Conservation (phyloP, 2,113 vertebrate species). For the Eretmodus cyanostictus region DNA sequence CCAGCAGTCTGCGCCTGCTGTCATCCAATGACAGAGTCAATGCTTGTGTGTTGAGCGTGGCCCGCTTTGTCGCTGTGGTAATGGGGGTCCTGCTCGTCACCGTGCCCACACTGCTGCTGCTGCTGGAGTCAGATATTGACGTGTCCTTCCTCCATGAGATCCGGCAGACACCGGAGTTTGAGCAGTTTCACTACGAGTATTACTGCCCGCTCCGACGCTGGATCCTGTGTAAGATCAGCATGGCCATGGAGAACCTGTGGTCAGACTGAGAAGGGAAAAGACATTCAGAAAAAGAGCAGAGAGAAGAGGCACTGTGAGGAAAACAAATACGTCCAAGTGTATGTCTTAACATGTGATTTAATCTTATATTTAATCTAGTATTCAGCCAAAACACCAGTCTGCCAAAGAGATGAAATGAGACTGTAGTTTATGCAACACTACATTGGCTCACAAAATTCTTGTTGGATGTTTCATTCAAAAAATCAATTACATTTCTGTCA, state of each 20-base stretch:
- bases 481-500: background rate
- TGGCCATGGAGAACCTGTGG: constrained; percentile 79
- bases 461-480: background rate
- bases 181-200: constrained; percentile 97
- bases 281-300: background rate
- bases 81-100: constrained; percentile 72
- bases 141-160: constrained; percentile 97
- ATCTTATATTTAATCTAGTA: constrained; percentile 4
- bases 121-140: constrained; percentile 94
- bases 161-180: constrained; percentile 94
- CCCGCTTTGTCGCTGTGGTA: constrained; percentile 82
- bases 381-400: background rate
- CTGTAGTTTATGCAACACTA: background rate
- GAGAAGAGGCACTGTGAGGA: background rate
- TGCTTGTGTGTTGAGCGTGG: constrained; percentile 84
- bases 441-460: background rate
- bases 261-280: constrained; percentile 73
- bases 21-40: constrained; percentile 81
- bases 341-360: constrained; percentile 36
- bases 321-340: background rate
- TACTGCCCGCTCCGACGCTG: constrained; percentile 95
- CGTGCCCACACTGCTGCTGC: constrained; percentile 79
- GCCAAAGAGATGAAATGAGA: background rate
- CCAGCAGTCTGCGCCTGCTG: constrained; percentile 78
- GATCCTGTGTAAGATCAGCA: constrained; percentile 86